Conservation (phyloP, 2,113 vertebrate species). For the Phocoena sinus region DNA sequence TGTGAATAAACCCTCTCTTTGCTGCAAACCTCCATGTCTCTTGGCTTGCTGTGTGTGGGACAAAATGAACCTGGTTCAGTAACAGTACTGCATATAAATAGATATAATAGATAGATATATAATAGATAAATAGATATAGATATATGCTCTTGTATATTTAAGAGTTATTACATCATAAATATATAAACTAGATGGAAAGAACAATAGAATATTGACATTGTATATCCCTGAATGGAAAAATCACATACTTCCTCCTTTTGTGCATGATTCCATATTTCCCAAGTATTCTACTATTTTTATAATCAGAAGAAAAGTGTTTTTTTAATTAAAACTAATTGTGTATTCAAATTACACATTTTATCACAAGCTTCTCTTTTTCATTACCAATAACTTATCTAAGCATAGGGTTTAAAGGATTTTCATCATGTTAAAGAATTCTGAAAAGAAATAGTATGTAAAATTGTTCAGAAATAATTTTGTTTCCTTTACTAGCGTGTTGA, state of each 20-base stretch:
- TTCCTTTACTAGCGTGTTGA: neutral
- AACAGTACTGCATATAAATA: neutral
- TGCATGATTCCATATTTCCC: neutral
- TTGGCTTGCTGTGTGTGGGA: neutral
- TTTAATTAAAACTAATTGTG: neutral
- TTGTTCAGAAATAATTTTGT: neutral
- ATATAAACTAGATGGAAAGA: neutral
- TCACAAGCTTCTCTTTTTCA: neutral
- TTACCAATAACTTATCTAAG: neutral
- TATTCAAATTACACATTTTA: neutral
- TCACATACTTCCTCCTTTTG: neutral
- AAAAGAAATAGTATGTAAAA: neutral
- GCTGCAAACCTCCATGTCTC: neutral
- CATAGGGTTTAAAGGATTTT: neutral
- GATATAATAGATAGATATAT: neutral
- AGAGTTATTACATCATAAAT: neutral
- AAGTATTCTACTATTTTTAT: neutral
- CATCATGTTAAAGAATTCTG: neutral
- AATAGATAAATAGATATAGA: neutral
- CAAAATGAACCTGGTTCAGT: neutral
- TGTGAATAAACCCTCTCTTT: neutral
- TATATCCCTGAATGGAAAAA: neutral
- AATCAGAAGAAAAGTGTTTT: neutral
- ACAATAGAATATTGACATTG: neutral
- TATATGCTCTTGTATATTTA: neutral